These are phyloP conservation scores for Lagopus leucura DNA, from an alignment of 2,113 vertebrate genomes.

Conservation along the genomic window DNA sequence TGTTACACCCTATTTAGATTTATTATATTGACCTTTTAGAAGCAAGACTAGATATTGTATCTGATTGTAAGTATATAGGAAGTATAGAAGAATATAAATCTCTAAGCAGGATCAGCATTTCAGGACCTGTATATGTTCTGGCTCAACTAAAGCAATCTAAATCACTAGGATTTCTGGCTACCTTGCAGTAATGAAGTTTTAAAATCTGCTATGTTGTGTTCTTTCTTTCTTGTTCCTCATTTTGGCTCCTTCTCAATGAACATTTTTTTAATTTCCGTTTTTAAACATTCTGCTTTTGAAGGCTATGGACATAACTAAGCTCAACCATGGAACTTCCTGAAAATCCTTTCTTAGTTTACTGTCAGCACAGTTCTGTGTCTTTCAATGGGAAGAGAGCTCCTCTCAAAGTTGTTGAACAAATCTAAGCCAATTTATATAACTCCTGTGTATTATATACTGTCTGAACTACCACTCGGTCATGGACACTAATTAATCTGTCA, in stretches of 20 bases:
- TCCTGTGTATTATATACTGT: background rate
- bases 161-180: background rate
- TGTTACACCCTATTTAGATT: background rate
- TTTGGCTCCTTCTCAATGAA: background rate
- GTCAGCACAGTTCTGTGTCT: background rate
- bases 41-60: background rate
- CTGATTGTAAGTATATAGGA: background rate
- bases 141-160: background rate
- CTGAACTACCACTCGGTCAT: constrained; percentile 6
- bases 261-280: background rate
- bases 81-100: background rate
- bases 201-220: background rate
- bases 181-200: background rate
- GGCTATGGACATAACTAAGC: background rate
- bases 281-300: background rate
- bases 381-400: background rate
- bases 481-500: constrained; percentile 13
- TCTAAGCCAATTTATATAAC: constrained; percentile 4
- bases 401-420: background rate
- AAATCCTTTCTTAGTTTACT: background rate
- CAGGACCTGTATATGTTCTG: background rate
- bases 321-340: background rate
- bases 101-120: background rate
- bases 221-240: background rate
- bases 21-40: background rate